Percentiles rank a stretch among this genome's conserved stretches.
phyloP scores from a whole-genome alignment of 2,797 vertebrate genomes.

The Dallia pectoralis region DNA sequence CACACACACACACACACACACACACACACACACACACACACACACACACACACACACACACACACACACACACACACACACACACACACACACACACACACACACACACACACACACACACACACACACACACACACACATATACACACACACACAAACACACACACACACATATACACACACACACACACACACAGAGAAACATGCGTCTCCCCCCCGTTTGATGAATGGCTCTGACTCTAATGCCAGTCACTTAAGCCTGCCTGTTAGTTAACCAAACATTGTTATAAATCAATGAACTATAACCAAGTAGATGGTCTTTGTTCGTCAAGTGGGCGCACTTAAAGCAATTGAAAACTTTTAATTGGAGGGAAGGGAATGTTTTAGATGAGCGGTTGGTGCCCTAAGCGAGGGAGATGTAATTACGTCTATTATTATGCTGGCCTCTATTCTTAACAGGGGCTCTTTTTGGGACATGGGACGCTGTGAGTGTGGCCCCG shows the following conservation, averaged over 20 bases:
- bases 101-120: neutral
- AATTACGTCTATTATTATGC: slow-evolving; percentile 46
- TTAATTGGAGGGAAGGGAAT: slow-evolving; percentile 38
- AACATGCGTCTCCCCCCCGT: neutral
- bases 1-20: neutral
- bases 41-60: neutral
- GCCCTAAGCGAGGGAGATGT: slow-evolving; percentile 31
- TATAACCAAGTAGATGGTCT: slow-evolving; percentile 46
- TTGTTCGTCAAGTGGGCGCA: slow-evolving; percentile 34
- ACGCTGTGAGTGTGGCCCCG: neutral
- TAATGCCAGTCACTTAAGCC: slow-evolving; percentile 41
- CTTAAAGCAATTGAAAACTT: slow-evolving; percentile 37
- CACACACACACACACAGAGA: neutral
- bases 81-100: neutral
- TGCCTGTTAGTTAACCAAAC: slow-evolving; percentile 53
- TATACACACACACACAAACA: neutral
- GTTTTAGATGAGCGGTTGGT: slow-evolving; percentile 25
- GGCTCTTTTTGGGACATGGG: slow-evolving; percentile 7
- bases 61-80: neutral
- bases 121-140: neutral
- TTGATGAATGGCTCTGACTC: slow-evolving; percentile 33
- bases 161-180: neutral
- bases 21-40: neutral
- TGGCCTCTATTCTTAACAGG: slow-evolving; percentile 42
- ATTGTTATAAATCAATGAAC: slow-evolving; percentile 48